Base-by-base conservation (phyloP, 2,113 vertebrate species). In the Blennius ocellaris region DNA sequence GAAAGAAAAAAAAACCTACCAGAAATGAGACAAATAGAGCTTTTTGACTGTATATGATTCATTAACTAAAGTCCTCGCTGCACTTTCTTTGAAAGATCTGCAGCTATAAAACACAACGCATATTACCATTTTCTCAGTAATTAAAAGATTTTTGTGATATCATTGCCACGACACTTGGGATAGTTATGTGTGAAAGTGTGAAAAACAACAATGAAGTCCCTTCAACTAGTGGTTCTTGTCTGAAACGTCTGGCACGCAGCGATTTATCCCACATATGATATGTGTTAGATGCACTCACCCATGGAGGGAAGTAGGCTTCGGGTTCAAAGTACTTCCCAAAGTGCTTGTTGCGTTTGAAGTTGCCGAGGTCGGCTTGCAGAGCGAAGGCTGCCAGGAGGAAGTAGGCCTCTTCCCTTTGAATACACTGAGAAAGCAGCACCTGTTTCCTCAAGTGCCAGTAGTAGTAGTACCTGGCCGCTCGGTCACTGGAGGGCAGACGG, bases 401-500 rank as follows among this genome's bases (percentile, higher is more conserved):
- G 77, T 99, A 99, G 7, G 97, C 98, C 76, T 99, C 97, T 41
- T 99, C 98, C 11, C 96, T 83, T 64, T 96, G 95, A 63, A 95
- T 93, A 6, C 98, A 99, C 92, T 97, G 96, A 0, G 98, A 99
- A 38, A 96, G 95, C 76, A 99, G 94, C 72, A 99, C 95, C 92
- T 99, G 97, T 76, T 99, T 99, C 91, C 97, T 91, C 84, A 99
- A 92, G 93, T 99, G 98, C 96, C 97, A 99, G 93, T 99, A 99
- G 91, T 99, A 99, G 83, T 97, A 99, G 88, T 96, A 98, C 45
- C 97, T 93, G 3, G 97, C 98, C 0, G 94, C 93, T 10, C 97
- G 94, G 94, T 99, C 98, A 0, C 98, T 99, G 90, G 0, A 14
- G 65, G 77, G 16, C 36, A 39, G 44, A 70, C 17, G 45, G 11